Conservation (phyloP, 2,113 vertebrate genomes). For the Plotosus lineatus region DNA sequence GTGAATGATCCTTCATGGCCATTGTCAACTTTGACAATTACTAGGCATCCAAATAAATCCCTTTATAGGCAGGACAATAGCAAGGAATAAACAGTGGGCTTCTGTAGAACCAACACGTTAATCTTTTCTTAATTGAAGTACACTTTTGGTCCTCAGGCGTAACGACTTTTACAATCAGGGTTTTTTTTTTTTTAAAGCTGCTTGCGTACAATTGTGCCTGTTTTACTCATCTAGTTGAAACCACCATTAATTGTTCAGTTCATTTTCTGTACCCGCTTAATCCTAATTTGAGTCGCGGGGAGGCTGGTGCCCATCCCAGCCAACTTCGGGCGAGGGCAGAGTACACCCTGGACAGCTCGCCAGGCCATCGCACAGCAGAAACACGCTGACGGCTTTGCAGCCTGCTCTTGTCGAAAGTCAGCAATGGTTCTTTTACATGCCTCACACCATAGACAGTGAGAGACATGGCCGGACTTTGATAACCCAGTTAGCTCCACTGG, state of each 20-base stretch:
- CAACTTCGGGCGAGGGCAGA: no score
- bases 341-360: no score
- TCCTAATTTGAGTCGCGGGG: no score
- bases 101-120: background rate
- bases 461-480: no score
- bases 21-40: conserved; percentile 11
- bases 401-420: no score
- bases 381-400: no score
- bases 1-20: background rate
- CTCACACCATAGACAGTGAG: no score
- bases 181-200: background rate
- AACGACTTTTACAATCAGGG: background rate
- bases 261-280: no score
- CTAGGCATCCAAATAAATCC: background rate
- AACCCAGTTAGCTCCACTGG: no score
- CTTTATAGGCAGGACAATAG: background rate
- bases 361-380: no score
- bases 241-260: background rate
- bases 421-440: no score
- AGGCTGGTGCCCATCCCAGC: no score
- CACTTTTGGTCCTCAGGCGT: background rate
- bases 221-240: background rate
- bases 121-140: background rate
- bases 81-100: conserved; percentile 1
- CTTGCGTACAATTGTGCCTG: background rate